Evolutionary conservation across 2,888 invertebrate species (phyloP).

Genomic region (Empis stercorea): DNA sequence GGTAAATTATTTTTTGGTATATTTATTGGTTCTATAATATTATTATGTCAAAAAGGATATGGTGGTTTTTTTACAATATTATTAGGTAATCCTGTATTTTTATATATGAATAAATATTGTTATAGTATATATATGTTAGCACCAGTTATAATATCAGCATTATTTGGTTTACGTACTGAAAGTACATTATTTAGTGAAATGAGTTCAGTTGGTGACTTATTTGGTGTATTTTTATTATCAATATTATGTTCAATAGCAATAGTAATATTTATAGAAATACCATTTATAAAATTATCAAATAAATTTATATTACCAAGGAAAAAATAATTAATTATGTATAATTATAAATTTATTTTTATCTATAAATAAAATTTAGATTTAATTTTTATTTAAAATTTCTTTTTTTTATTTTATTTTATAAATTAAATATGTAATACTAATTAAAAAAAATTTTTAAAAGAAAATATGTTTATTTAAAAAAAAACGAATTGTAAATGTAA

Average conservation of each 20-base stretch:
- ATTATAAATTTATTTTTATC: no score
- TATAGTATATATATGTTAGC: conserved; percentile 26
- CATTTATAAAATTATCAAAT: conserved; percentile 20
- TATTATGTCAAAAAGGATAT: conserved; percentile 21
- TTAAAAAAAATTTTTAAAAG: neutral
- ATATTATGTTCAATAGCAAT: conserved; percentile 17
- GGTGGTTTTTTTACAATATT: conserved; percentile 19
- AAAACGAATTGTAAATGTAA: no score
- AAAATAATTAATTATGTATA: neutral
- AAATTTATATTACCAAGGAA: conserved; percentile 11
- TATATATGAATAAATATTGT: conserved; percentile 25
- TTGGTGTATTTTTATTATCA: conserved; percentile 18
- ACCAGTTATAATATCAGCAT: conserved; percentile 20
- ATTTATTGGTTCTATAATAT: conserved; percentile 20
- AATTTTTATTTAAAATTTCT: neutral
- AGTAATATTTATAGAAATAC: conserved; percentile 21
- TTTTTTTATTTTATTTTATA: neutral
- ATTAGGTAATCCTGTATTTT: conserved; percentile 20
- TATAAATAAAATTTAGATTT: neutral
- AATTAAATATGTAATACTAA: neutral
- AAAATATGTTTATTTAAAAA: no score
- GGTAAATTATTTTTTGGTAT: conserved; percentile 25
- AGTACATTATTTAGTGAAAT: conserved; percentile 23
- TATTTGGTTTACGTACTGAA: conserved; percentile 21
- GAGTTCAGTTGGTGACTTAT: conserved; percentile 20